A percentile compares a stretch with the other conserved stretches of the same genome.
Conservation (phyloP, 2,113 vertebrate species). For the Tichodroma muraria region DNA sequence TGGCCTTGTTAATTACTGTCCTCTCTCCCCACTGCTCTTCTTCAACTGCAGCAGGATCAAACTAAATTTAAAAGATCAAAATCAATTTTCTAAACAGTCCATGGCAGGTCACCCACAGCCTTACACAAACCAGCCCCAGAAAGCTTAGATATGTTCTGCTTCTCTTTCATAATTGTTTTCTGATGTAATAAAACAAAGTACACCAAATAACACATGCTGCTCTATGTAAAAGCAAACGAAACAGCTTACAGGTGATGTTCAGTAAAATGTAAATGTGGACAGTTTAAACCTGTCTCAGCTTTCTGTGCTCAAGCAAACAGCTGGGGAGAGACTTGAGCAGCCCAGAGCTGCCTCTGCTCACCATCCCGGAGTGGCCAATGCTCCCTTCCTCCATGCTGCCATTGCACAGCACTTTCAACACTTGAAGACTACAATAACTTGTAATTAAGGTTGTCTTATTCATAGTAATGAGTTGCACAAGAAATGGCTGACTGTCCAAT, state of each 20-base stretch:
- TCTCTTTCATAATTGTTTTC: neutral
- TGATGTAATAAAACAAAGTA: neutral
- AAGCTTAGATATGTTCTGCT: neutral
- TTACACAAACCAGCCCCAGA: neutral
- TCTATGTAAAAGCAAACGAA: neutral
- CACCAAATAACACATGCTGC: neutral
- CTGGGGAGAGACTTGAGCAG: accelerated
- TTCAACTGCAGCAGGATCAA: neutral
- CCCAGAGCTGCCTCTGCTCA: neutral
- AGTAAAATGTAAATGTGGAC: neutral
- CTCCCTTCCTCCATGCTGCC: neutral
- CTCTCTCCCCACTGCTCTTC: neutral
- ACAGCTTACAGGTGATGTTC: neutral
- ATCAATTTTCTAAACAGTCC: neutral
- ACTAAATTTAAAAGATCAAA: neutral
- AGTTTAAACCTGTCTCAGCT: neutral
- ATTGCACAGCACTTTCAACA: conserved; percentile 4
- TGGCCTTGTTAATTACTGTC: neutral
- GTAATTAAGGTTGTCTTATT: neutral
- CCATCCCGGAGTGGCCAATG: accelerated
- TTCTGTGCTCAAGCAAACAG: neutral
- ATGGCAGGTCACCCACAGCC: accelerated
- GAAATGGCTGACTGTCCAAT: conserved; percentile 25
- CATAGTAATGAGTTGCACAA: conserved; percentile 15
- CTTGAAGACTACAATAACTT: conserved; percentile 1